Percentiles rank a stretch among this genome's conserved stretches.
Evolutionary conservation across 35 echinoderm and acorn worm species (phyloP).

Genomic region (Strongylocentrotus purpuratus): DNA sequence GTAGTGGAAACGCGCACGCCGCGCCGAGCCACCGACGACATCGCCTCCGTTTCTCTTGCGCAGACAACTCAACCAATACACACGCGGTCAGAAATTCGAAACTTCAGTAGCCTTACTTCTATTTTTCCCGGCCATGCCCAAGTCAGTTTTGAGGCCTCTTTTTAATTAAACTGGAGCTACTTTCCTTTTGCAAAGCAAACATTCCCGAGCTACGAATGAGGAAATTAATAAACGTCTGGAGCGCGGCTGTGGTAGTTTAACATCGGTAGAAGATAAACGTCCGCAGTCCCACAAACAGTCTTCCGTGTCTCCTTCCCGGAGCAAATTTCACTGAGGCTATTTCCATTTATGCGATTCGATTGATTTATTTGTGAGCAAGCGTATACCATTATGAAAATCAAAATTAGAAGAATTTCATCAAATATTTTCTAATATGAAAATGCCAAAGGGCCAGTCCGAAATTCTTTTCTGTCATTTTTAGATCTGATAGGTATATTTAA

Average conservation of each 20-base stretch:
- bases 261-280: background rate
- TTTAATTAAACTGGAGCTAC: conserved; percentile 23
- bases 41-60: too few species aligned
- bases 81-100: background rate
- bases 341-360: background rate
- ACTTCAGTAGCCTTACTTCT: background rate
- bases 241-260: conserved; percentile 2
- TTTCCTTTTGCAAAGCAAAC: conserved; percentile 17
- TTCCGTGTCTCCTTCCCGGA: background rate
- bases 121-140: background rate
- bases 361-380: background rate
- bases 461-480: too few species aligned
- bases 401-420: background rate
- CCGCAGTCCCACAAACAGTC: background rate
- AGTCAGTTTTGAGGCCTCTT: background rate
- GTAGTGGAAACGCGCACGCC: too few species aligned
- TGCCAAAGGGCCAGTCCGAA: background rate
- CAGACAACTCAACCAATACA: background rate
- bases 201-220: background rate
- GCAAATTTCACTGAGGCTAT: background rate
- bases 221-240: conserved; percentile 32
- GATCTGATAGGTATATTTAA: too few species aligned
- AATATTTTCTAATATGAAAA: background rate
- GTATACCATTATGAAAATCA: background rate
- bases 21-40: too few species aligned